These are phyloP conservation scores for Lontra canadensis DNA, from an alignment of 2,113 vertebrate genomes.

Conservation along the genomic window DNA sequence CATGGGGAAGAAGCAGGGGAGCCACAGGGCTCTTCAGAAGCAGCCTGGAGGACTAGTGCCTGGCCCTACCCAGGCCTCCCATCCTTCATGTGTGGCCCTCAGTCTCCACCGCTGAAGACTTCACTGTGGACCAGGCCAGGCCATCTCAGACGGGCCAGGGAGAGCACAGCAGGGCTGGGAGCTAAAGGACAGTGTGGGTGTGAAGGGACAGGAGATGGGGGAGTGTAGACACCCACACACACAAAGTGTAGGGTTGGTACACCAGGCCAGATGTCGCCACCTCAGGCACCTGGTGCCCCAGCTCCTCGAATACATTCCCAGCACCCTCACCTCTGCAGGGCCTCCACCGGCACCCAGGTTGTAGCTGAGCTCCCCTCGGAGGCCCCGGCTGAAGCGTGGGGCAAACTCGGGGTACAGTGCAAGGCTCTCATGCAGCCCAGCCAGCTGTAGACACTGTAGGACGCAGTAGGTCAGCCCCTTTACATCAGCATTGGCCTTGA, in stretches of 20 bases:
- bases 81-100: neutral
- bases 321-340: slow-evolving; percentile 72
- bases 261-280: neutral
- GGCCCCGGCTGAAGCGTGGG: slow-evolving; percentile 79
- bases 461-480: slow-evolving; percentile 83
- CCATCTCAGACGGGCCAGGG: neutral
- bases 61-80: too few species aligned
- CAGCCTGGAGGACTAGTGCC: neutral
- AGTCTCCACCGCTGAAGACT: neutral
- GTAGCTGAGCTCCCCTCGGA: slow-evolving; percentile 82
- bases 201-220: neutral
- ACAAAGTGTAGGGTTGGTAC: accelerated
- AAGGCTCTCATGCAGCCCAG: slow-evolving; percentile 78
- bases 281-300: neutral
- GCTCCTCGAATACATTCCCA: neutral
- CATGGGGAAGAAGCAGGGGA: neutral
- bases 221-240: neutral
- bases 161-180: neutral
- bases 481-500: slow-evolving; percentile 81
- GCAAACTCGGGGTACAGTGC: slow-evolving; percentile 83
- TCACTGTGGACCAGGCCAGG: neutral
- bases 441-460: slow-evolving; percentile 82
- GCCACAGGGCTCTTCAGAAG: neutral
- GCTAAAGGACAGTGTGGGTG: neutral
- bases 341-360: slow-evolving; percentile 81